phyloP scores from a whole-genome alignment of 2,797 vertebrate genomes.

The Helicolenus hilgendorfi region DNA sequence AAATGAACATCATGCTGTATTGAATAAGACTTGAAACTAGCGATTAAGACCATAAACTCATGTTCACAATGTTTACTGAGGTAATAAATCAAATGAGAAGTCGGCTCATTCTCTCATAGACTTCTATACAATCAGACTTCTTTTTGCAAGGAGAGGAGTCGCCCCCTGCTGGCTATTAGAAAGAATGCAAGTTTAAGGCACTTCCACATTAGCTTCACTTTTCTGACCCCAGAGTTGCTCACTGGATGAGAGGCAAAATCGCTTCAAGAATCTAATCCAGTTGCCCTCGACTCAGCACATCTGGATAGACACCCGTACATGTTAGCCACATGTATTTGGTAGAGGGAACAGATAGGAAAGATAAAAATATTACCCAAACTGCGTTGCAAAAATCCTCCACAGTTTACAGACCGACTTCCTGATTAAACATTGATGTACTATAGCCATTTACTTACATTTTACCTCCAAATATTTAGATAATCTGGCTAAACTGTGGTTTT shows the following conservation, averaged over 20 bases:
- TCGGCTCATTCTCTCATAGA: no score
- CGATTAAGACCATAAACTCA: no score
- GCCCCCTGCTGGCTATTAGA: no score
- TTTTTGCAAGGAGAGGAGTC: rapidly evolving
- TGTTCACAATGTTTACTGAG: no score
- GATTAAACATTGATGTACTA: not conserved
- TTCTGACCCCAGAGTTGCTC: no score
- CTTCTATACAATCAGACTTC: no score
- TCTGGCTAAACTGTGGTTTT: not conserved
- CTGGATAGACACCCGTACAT: not conserved
- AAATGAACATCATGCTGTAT: no score
- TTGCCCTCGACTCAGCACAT: not conserved
- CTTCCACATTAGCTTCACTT: no score
- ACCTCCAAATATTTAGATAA: not conserved
- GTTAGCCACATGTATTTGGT: not conserved
- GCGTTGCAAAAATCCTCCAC: not conserved
- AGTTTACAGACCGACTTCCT: not conserved
- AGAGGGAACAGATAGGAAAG: not conserved
- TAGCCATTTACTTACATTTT: not conserved
- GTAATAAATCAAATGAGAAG: no score
- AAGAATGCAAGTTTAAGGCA: no score
- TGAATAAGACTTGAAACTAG: no score
- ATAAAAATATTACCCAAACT: not conserved
- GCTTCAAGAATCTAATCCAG: not conserved
- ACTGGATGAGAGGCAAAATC: not conserved